Conservation (phyloP, 2,113 vertebrate genomes). For the Coryphaenoides rupestris region DNA sequence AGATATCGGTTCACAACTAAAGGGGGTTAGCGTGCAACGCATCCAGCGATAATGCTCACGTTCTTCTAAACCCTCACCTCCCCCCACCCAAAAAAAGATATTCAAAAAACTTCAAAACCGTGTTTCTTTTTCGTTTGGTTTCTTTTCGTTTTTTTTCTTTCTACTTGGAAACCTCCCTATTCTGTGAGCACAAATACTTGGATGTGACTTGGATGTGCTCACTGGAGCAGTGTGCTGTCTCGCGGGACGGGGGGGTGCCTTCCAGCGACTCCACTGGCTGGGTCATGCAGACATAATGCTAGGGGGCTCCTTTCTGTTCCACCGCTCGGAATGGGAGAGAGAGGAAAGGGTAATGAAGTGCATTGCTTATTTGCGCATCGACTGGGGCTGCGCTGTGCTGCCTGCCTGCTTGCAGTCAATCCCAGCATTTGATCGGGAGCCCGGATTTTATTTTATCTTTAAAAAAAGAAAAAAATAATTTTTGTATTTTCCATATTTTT, state of each 20-base stretch:
- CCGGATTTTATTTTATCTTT: too few species aligned
- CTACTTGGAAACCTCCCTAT: conserved; percentile 6
- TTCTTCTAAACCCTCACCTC: too few species aligned
- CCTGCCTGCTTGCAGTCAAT: conserved; percentile 48
- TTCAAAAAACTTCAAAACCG: too few species aligned
- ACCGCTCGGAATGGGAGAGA: conserved; percentile 21
- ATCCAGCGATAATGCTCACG: too few species aligned
- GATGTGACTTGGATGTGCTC: conserved; percentile 22
- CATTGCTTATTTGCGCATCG: conserved; percentile 42
- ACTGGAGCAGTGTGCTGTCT: conserved; percentile 23
- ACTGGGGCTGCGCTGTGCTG: too few species aligned
- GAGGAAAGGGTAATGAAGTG: conserved; percentile 52
- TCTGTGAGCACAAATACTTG: conserved; percentile 12
- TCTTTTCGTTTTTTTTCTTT: too few species aligned
- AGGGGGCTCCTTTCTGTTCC: conserved; percentile 35
- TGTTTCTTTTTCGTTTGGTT: too few species aligned
- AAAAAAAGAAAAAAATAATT: too few species aligned
- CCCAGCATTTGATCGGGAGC: conserved; percentile 59
- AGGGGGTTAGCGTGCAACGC: conserved; percentile 5
- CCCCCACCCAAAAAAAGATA: too few species aligned
- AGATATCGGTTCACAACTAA: neutral
- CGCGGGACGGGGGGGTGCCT: conserved; percentile 26
- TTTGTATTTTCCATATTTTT: too few species aligned
- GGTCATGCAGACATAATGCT: conserved; percentile 34
- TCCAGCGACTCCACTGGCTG: conserved; percentile 41